Percentiles rank a stretch among this genome's conserved stretches.
Conservation (phyloP, 2,113 vertebrate species). For the Numida meleagris region DNA sequence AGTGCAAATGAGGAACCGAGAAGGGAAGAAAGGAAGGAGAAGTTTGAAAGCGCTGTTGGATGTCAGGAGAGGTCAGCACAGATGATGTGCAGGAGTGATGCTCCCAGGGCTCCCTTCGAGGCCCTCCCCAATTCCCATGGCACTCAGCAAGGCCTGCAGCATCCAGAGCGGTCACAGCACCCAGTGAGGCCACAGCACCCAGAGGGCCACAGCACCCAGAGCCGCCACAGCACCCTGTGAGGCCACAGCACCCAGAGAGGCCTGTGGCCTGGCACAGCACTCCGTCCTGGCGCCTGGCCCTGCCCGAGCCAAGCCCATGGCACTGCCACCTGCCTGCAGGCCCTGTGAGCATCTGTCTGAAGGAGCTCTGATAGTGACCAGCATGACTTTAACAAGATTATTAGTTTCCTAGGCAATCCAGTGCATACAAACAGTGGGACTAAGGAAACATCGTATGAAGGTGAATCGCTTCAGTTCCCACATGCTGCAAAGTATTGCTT, state of each 20-base stretch:
- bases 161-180: no score
- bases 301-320: not conserved
- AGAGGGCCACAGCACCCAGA: no score
- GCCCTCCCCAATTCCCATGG: no score
- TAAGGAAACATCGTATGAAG: slow-evolving; percentile 29
- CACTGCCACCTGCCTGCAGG: no score
- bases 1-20: slow-evolving; percentile 47
- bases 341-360: no score
- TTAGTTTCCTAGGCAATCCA: slow-evolving; percentile 61
- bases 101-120: no score
- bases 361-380: not conserved
- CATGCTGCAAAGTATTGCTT: slow-evolving; percentile 13
- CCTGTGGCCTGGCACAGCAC: not conserved
- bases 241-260: no score
- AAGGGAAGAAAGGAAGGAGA: slow-evolving; percentile 19
- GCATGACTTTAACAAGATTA: slow-evolving; percentile 48
- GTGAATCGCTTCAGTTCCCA: slow-evolving; percentile 19
- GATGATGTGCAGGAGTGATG: not conserved
- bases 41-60: slow-evolving; percentile 30
- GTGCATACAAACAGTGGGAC: slow-evolving; percentile 52
- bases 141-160: no score
- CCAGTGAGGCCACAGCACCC: no score
- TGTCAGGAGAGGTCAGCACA: not conserved
- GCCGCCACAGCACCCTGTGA: no score
- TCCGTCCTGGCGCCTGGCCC: not conserved